phyloP scores from a whole-genome alignment of 2,113 vertebrate genomes.

The Xenopus laevis region DNA sequence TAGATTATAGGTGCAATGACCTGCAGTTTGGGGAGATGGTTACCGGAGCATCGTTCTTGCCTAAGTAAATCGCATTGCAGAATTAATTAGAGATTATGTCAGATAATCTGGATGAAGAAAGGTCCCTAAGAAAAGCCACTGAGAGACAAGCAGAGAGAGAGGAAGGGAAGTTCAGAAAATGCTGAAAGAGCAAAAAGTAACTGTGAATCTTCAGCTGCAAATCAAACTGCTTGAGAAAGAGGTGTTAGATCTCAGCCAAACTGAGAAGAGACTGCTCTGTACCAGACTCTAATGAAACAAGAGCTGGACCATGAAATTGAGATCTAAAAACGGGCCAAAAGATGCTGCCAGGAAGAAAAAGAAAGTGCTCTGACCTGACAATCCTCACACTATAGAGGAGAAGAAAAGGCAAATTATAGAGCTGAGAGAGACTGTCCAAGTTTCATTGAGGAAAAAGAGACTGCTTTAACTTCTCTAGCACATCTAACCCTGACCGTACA shows the following conservation, averaged over 20 bases:
- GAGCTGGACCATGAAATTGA: conserved; percentile 22
- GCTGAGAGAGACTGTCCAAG: conserved; percentile 54
- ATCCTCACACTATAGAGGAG: conserved; percentile 47
- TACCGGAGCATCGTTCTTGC: background rate
- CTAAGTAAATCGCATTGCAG: conserved; percentile 1
- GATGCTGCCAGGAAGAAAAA: conserved; percentile 11
- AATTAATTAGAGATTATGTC: background rate
- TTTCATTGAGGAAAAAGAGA: conserved; percentile 39
- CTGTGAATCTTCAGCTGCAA: background rate
- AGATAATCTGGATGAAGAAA: conserved; percentile 6
- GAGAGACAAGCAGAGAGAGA: conserved; percentile 3
- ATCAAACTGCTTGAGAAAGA: conserved; percentile 3
- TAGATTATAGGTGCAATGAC: too few species aligned
- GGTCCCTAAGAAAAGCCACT: background rate
- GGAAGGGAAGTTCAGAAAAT: background rate
- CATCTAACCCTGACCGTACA: conserved; percentile 46
- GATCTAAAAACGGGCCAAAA: conserved; percentile 7
- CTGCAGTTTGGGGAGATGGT: background rate
- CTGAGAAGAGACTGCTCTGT: conserved; percentile 13
- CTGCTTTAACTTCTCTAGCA: conserved; percentile 34
- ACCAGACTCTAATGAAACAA: background rate
- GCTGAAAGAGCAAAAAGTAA: background rate
- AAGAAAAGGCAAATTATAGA: conserved; percentile 52
- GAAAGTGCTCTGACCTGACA: background rate
- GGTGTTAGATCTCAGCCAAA: background rate